Evolutionary conservation across 2,888 invertebrate genomes (phyloP), one percentile per base, ranked within the genome.

Genomic region (Morpho deidamia): DNA sequence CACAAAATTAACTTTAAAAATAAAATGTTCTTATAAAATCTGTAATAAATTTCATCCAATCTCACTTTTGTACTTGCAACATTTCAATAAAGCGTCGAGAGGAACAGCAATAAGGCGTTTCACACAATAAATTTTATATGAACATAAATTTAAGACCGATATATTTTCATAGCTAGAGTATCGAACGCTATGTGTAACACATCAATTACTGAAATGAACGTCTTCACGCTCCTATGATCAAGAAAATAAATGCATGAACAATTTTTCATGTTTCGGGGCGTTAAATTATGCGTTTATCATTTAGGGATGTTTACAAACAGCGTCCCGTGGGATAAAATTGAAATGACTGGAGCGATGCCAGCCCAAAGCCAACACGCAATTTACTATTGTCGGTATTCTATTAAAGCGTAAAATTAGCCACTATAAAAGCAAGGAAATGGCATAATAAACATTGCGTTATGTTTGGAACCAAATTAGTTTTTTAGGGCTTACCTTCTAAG

Each of bases 221-320:
- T 79, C 79, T 81, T 82, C 75, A 75, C 76, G 77, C 70, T 74
- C 68, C 68, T 74, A 72, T 79, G 79, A 81, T 77, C 76, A 72
- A 72, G 75, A 61, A 78, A 81, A 82, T 81, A 81, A 78, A 83
- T 79, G 74, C 72, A 71, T 79, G 78, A 74, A 80, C 81, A 81
- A 81, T 82, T 82, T 82, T 83, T 84, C 80, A 72, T 76, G 73
- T 81, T 79, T 76, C 72, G 76, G 71, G 76, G 83, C 81, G 81
- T 83, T 85, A 86, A 86, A 85, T 84, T 83, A 83, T 83, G 80
- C 81, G 83, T 87, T 86, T 83, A 87, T 85, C 85, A 86, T 86
- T 87, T 84, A 83, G 81, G 81, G 81, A 81, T 86, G 85, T 88
- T 88, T 85, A 85, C 86, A 79, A 77, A 75, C 71, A 72, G 65